Evolutionary conservation across 2,797 vertebrate genomes (phyloP).

Genomic region (Thamnophis elegans): DNA sequence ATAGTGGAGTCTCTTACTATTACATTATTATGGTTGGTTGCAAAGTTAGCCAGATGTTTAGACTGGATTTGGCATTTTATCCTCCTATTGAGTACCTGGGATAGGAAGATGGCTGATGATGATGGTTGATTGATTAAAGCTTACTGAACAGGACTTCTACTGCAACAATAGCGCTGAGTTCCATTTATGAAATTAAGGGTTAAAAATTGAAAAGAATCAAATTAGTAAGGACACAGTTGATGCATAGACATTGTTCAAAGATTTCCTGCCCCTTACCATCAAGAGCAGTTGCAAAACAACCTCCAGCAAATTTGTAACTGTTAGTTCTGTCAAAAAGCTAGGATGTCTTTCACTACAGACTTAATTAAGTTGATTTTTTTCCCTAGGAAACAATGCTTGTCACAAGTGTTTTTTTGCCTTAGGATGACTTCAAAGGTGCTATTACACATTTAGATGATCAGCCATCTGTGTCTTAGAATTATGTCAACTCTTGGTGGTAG

Average conservation of each 20-base stretch:
- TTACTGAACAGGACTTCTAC: background rate
- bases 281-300: slow-evolving; percentile 30
- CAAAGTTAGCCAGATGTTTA: background rate
- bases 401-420: slow-evolving; percentile 49
- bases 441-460: slow-evolving; percentile 54
- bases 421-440: slow-evolving; percentile 50
- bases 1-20: background rate
- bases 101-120: background rate
- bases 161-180: background rate
- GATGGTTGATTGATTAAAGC: background rate
- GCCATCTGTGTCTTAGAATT: slow-evolving; percentile 54
- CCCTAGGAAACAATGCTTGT: slow-evolving; percentile 57
- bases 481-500: slow-evolving; percentile 3
- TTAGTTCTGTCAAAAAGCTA: slow-evolving; percentile 47
- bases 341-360: slow-evolving; percentile 43
- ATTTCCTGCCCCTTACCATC: slow-evolving; percentile 4
- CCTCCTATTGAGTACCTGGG: background rate
- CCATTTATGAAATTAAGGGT: background rate
- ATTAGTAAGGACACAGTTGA: background rate
- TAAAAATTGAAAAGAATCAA: background rate
- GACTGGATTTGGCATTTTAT: background rate
- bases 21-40: background rate
- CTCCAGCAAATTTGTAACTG: slow-evolving; percentile 36
- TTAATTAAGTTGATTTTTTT: slow-evolving; percentile 62
- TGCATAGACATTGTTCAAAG: background rate